Conservation (phyloP, 2,113 vertebrate species). For the Myiopsitta monachus region DNA sequence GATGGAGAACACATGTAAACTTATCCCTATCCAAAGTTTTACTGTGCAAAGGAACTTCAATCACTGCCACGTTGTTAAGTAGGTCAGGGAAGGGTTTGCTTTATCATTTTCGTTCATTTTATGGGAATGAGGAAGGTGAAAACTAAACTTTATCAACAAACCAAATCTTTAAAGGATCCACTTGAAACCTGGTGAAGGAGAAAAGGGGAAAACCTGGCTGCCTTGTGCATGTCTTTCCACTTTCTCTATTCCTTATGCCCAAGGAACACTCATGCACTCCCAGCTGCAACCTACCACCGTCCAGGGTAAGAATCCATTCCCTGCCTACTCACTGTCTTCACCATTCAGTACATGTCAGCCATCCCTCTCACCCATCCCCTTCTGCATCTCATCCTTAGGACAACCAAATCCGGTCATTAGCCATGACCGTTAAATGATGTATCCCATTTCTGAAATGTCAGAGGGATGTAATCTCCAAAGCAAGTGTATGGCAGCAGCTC, state of each 20-base stretch:
- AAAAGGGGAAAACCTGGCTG: background rate
- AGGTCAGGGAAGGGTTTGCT: background rate
- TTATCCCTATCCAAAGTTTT: background rate
- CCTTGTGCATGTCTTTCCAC: background rate
- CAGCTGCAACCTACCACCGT: background rate
- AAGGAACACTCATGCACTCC: background rate
- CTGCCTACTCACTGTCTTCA: background rate
- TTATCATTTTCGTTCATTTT: background rate
- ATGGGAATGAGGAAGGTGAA: background rate
- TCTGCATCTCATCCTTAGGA: background rate
- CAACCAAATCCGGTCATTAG: background rate
- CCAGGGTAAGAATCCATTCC: background rate
- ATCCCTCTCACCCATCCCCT: background rate
- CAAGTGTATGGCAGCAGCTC: background rate
- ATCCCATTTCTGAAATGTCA: background rate
- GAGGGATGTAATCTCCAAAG: background rate
- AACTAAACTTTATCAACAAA: background rate
- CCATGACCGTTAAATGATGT: background rate
- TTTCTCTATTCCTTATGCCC: background rate
- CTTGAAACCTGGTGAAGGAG: background rate
- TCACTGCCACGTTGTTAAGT: background rate
- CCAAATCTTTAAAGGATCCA: background rate
- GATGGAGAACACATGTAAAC: background rate
- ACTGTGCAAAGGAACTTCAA: background rate
- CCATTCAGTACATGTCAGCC: background rate